Evolutionary conservation across 2,113 vertebrate species (phyloP), one percentile per base, ranked within the genome.

Genomic region (Alligator sinensis): DNA sequence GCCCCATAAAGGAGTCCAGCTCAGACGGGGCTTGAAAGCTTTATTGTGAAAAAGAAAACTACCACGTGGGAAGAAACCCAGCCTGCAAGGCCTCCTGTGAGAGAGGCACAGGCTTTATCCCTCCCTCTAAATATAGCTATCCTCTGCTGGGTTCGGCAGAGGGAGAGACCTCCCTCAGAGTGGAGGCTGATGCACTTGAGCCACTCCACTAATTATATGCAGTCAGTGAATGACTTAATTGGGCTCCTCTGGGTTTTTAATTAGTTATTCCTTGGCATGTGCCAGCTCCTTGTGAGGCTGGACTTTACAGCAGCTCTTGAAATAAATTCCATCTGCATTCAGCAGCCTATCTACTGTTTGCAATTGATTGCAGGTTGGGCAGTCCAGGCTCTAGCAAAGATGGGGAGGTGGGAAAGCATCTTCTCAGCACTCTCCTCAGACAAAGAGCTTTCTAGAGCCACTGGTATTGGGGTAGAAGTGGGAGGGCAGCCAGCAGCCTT

Each of bases 101-200:
- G 59, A 24, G 58, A n/a, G 63, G 27, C 25, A 30, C n/a, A 28
- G 47, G 18, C 14, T 12, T 4, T 2, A 18, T 18, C 38, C 66
- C 0, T 27, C 25, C 25, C 0, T 2, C 2, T 34, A 2, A 1
- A 28, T 3, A 7, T 1, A 63, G 80, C 77, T 0, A 0, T 47
- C 30, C 34, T 22, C 19, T 38, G 19, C 34, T 34, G 22, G 21
- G 0, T 2, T 4, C 11, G 77, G 34, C 84, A 60, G 72, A 47
- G 5, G 77, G 77, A 59, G 11, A 2, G 30, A 80, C 47, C 54
- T 54, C 3, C 76, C 84, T 17, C 78, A 25, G 82, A 47, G 17
- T 22, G 55, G 68, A 84, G 80, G 34, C 4, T 2, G 11, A 16
- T 5, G 17, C 11, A 9, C 72, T 82, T 80, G 17, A 78, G 54